These are phyloP conservation scores for Eupithecia pulchellata DNA, from an alignment of 2,888 invertebrate species.

Conservation along the genomic window DNA sequence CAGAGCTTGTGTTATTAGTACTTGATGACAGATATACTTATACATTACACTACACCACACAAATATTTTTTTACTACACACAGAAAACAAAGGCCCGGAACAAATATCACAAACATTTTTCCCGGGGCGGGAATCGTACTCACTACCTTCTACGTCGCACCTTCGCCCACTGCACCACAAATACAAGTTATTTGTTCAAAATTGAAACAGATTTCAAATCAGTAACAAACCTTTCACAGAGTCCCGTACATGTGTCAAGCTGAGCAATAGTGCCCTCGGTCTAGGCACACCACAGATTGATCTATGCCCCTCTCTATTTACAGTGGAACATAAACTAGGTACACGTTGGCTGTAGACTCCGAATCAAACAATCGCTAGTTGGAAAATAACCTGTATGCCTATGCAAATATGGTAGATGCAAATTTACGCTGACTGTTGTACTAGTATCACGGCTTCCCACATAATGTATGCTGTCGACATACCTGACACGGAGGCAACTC, in stretches of 20 bases:
- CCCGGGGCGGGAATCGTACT: too few species aligned
- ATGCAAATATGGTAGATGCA: slow-evolving; percentile 36
- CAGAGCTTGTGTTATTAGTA: too few species aligned
- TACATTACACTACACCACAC: too few species aligned
- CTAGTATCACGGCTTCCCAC: slow-evolving; percentile 59
- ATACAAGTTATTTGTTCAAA: too few species aligned
- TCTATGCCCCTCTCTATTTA: slow-evolving; percentile 30
- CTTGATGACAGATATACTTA: too few species aligned
- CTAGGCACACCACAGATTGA: slow-evolving; percentile 33
- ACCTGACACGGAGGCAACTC: slow-evolving; percentile 70
- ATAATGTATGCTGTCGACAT: slow-evolving; percentile 75
- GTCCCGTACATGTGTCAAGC: slow-evolving; percentile 5
- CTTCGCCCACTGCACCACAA: too few species aligned
- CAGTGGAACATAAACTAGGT: slow-evolving; percentile 16
- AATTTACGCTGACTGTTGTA: slow-evolving; percentile 33
- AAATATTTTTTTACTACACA: too few species aligned
- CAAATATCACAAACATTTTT: too few species aligned
- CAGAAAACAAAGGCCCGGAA: too few species aligned
- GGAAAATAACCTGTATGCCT: slow-evolving; percentile 37
- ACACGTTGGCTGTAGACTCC: slow-evolving; percentile 9
- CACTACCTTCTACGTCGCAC: too few species aligned
- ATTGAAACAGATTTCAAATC: slow-evolving; percentile 29
- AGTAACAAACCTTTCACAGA: slow-evolving; percentile 20
- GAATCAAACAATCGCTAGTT: slow-evolving; percentile 23
- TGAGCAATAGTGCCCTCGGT: slow-evolving; percentile 15